Conservation (phyloP, 2,888 invertebrate genomes). For the Eretmocerus hayati region DNA sequence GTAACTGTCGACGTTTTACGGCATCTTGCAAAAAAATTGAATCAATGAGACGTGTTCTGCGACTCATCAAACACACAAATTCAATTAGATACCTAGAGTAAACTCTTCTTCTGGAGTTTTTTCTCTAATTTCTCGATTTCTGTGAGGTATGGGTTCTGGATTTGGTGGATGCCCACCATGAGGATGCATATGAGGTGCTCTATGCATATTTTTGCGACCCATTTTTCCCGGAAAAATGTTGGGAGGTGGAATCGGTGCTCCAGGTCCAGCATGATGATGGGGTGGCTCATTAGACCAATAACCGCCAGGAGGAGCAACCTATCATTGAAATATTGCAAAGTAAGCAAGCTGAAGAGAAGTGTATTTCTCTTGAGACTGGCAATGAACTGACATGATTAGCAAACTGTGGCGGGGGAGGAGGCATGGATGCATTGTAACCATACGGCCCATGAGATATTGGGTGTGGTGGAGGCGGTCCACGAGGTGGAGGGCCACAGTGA, state of each 20-base stretch:
- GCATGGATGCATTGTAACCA: slow-evolving; percentile 26
- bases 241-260: slow-evolving; percentile 31
- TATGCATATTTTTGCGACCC: no score
- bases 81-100: slow-evolving; percentile 34
- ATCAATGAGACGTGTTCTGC: background rate
- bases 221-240: no score
- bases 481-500: slow-evolving; percentile 31
- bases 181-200: slow-evolving; percentile 34
- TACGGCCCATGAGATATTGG: slow-evolving; percentile 27
- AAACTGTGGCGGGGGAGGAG: slow-evolving; percentile 31
- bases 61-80: background rate
- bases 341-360: background rate
- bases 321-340: slow-evolving; percentile 10
- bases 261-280: slow-evolving; percentile 24
- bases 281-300: slow-evolving; percentile 40
- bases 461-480: slow-evolving; percentile 33
- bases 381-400: slow-evolving; percentile 35
- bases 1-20: slow-evolving; percentile 79
- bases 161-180: slow-evolving; percentile 27
- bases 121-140: slow-evolving; percentile 39
- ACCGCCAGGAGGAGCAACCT: slow-evolving; percentile 28
- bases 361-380: background rate
- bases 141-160: slow-evolving; percentile 5
- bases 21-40: slow-evolving; percentile 56
- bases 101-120: slow-evolving; percentile 44